phyloP scores from a whole-genome alignment of 2,113 vertebrate species.

The Bubo blakistoni region DNA sequence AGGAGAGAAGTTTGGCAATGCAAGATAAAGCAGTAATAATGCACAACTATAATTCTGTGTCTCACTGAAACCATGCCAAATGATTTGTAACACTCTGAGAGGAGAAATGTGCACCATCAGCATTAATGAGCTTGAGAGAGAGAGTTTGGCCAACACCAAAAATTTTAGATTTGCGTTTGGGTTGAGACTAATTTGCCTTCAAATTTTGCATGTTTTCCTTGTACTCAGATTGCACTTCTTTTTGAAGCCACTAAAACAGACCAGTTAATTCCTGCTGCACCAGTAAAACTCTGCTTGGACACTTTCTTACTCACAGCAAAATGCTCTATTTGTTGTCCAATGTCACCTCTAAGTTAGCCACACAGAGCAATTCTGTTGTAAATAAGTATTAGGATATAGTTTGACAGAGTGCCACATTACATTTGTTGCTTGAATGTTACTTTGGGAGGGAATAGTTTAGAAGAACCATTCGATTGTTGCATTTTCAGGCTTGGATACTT shows the following conservation, averaged over 20 bases:
- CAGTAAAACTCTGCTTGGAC: background rate
- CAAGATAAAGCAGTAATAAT: conserved; percentile 30
- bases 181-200: background rate
- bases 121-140: background rate
- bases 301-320: background rate
- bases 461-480: background rate
- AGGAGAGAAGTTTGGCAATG: conserved; percentile 15
- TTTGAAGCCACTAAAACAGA: background rate
- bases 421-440: background rate
- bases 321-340: background rate
- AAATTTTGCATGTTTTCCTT: background rate
- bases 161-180: background rate
- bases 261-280: background rate
- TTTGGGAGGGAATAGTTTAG: background rate
- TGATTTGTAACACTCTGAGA: background rate
- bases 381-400: background rate
- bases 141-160: background rate
- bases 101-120: conserved; percentile 23
- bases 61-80: background rate
- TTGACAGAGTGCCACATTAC: background rate
- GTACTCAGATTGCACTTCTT: background rate
- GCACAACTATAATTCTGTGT: background rate
- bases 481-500: background rate
- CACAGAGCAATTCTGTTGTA: background rate
- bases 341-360: background rate